Base-by-base conservation (phyloP, 2,888 invertebrate genomes). In the Periphyllus acericola region DNA sequence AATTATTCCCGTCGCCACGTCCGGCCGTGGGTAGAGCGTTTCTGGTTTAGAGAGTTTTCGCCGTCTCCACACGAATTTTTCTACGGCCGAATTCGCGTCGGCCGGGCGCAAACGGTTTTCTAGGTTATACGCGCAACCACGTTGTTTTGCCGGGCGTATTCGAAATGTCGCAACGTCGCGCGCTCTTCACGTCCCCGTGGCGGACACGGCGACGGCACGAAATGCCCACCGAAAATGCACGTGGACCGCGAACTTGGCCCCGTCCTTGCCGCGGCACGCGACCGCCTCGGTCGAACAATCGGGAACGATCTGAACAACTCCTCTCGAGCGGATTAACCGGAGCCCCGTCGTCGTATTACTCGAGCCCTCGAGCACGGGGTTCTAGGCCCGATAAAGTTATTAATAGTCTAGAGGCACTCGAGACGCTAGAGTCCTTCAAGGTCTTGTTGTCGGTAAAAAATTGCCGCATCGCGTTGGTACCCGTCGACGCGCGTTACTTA, bases 101-200 rank as follows among this genome's bases (percentile, higher is more conserved):
- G 11, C 52, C 17, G 66, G n/a, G 66, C 3, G 6, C 2, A 21
- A n/a, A 66, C n/a, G 25, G 6, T 66, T 25, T 68, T 68, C 68
- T 11, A 83, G 83, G 83, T 83, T 83, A 83, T 55, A 0, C 8
- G 1, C 32, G 8, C 0, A 1, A 52, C 32, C 82, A 74, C 74
- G 74, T 36, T 74, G 21, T 55, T 83, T 83, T 83, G 55, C 83
- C 83, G 83, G 74, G 83, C 74, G 60, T 83, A 83, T 83, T 83
- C 36, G 74, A 83, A 83, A 72, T 32, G 55, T 72, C 72, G 72
- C 83, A 72, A 83, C 83, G 72, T 72, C 72, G 46, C 83, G 83
- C 52, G 29, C 29, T 40, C 66, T 19, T 11, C 32, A 32, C 72
- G 32, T 3, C 25, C 71, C 71, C 82, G 46, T 52, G 71, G 5